Base-by-base conservation (phyloP, 1,140 invertebrate genomes). In the Drosophila repletoides region DNA sequence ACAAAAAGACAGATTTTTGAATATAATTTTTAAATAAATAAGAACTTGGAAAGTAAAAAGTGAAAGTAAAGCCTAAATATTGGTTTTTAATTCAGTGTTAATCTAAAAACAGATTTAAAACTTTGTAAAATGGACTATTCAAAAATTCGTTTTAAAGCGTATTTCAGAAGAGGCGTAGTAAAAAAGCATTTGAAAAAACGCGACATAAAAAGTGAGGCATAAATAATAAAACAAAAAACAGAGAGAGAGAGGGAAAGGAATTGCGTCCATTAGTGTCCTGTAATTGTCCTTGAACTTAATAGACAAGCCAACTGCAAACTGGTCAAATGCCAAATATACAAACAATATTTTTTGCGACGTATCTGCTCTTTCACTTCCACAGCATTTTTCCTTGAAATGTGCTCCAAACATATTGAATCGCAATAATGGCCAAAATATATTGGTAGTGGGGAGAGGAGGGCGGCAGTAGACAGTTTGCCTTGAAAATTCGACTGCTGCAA, bases 241-340 rank as follows among this genome's bases (percentile, higher is more conserved):
- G n/a, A n/a, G n/a, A n/a, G n/a, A n/a, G n/a, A n/a, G n/a, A n/a
- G n/a, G n/a, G 4, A 7, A 26, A 51, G 28, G 15, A 33, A 10
- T 43, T 31, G 6, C 19, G n/a, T 59, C 45, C 36, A 58, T 66
- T 63, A 46, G 21, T 31, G 21, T n/a, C 26, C 5, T 24, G 9
- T 55, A 68, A 68, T 48, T 68, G 65, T 40, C 65, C 65, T 64
- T 68, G 65, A 68, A 68, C 65, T 68, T 49, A 41, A 48, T 10
- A 49, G 45, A 41, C 26, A 19, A 38, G 31, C 5, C 36, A 31
- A 12, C 38, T 51, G 46, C 17, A 43, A 43, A 43, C 15, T 19
- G 15, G 31, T 26, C 7, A 63, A 68, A 33, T 46, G 58, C 48
- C 56, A 68, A 53, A 29, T 19, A 26, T 21, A 58, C 12, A 45